phyloP scores from a whole-genome alignment of 1,140 invertebrate species.

The Dreissena rostriformis region DNA sequence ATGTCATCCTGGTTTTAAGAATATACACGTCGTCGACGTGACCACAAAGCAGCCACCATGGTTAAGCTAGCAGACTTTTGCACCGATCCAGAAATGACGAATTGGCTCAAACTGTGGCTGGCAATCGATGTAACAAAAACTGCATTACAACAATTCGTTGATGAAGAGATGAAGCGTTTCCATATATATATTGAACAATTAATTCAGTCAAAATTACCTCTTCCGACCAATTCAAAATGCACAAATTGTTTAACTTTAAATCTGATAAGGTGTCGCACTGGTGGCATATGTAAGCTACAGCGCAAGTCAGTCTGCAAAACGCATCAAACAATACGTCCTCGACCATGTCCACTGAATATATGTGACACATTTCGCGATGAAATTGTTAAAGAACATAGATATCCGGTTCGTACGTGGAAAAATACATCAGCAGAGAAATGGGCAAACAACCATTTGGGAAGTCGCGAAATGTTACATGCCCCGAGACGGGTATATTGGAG shows the following conservation, averaged over 20 bases:
- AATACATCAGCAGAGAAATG: neutral
- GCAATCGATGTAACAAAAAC: neutral
- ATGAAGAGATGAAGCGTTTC: neutral
- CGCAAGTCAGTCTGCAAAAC: neutral
- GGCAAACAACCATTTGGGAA: neutral
- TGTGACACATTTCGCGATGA: conserved; percentile 1
- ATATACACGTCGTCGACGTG: too few species aligned
- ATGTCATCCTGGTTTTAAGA: too few species aligned
- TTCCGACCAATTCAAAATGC: neutral
- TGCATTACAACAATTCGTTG: neutral
- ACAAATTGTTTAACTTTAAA: conserved; percentile 5
- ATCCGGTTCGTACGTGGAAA: neutral
- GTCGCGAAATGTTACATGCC: neutral
- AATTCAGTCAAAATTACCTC: neutral
- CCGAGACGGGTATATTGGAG: too few species aligned
- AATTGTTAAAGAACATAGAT: conserved; percentile 1
- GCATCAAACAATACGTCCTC: neutral
- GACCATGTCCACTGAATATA: conserved; percentile 4
- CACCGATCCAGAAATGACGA: neutral
- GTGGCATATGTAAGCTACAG: neutral
- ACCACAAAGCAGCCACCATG: too few species aligned
- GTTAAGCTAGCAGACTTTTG: too few species aligned
- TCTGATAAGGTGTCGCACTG: neutral
- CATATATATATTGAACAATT: neutral
- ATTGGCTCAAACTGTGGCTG: conserved; percentile 8